A percentile compares a stretch with the other conserved stretches of the same genome.
Conservation (phyloP, 1,140 invertebrate genomes). For the Drosophila equinoxialis region DNA sequence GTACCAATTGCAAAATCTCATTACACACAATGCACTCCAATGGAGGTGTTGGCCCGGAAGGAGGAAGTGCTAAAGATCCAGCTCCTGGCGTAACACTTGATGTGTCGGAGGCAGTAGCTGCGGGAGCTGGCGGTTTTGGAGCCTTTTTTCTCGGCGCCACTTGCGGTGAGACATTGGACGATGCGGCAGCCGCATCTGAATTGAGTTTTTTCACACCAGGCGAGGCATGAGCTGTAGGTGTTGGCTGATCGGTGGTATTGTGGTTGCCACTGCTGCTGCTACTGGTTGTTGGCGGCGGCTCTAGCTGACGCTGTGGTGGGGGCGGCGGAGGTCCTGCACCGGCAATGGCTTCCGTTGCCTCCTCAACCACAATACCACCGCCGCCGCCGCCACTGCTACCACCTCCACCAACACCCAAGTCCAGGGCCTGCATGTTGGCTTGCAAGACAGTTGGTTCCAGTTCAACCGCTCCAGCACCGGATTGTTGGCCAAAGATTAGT, state of each 20-base stretch:
- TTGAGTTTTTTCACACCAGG: conserved; percentile 71
- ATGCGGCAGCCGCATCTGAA: conserved; percentile 54
- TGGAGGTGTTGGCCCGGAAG: conserved; percentile 58
- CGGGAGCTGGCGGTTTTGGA: conserved; percentile 62
- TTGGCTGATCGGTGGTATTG: conserved; percentile 21
- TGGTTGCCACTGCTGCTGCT: conserved; percentile 22
- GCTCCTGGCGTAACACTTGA: conserved; percentile 34
- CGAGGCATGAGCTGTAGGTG: conserved; percentile 44
- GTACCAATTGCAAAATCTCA: conserved; percentile 87
- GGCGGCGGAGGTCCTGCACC: conserved; percentile 36
- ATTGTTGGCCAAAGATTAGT: conserved; percentile 70
- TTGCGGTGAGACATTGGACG: conserved; percentile 54
- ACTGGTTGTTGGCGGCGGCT: conserved; percentile 36
- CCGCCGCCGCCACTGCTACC: neutral
- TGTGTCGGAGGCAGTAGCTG: conserved; percentile 23
- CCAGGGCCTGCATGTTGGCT: conserved; percentile 41
- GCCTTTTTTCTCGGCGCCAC: conserved; percentile 78
- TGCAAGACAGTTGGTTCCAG: conserved; percentile 22
- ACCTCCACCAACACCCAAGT: conserved; percentile 22
- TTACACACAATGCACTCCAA: conserved; percentile 90
- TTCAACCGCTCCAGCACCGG: conserved; percentile 10
- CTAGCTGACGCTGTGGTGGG: conserved; percentile 38
- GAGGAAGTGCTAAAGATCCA: conserved; percentile 19
- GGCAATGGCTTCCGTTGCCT: conserved; percentile 17
- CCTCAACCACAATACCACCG: conserved; percentile 7